Base-by-base conservation (phyloP, 2,113 vertebrate species). In the Ancistrus triradiatus region DNA sequence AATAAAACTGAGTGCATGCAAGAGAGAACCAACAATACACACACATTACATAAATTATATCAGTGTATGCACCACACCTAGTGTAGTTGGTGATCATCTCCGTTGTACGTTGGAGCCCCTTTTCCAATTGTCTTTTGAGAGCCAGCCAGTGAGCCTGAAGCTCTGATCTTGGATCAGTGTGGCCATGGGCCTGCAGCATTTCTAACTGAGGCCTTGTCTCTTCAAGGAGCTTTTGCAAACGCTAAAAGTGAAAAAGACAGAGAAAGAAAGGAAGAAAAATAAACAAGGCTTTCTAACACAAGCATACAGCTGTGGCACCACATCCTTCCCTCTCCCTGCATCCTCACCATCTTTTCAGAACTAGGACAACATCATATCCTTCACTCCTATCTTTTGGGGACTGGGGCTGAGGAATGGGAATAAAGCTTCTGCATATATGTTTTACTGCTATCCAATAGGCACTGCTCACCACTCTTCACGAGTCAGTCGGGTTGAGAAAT, bases 131-230 rank as follows among this genome's bases (percentile, higher is more conserved):
- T 77, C 83, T 84, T 64, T 75, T 83, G 65, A 91, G 68, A 3
- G 84, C 77, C 43, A 80, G 55, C 92, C 95, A 97, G 35, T 87
- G 88, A 21, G 88, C 85, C 81, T 95, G 91, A 62, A 95, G 70
- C 57, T 83, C 87, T 13, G 75, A 64, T 44, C 86, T 82, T 76
- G 88, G 15, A 17, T 8, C 22, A 13, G 63, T 7, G 1, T 56
- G 52, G 15, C 14, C 33, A 4, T 80, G 73, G 0, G 55, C 58
- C 62, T 83, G 77, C 18, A 88, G 72, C 65, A 87, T 82, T 62
- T 86, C 88, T 15, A 94, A 72, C 50, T 76, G 69, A 33, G 83
- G 78, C 28, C 89, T 81, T 57, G 87, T 91, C 63, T 84, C 86
- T 44, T 91, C 85, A 53, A 93, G 67, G 69, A 71, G 84, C 53